Evolutionary conservation across 2,888 invertebrate genomes (phyloP).

Genomic region (Plagodis dolabraria): DNA sequence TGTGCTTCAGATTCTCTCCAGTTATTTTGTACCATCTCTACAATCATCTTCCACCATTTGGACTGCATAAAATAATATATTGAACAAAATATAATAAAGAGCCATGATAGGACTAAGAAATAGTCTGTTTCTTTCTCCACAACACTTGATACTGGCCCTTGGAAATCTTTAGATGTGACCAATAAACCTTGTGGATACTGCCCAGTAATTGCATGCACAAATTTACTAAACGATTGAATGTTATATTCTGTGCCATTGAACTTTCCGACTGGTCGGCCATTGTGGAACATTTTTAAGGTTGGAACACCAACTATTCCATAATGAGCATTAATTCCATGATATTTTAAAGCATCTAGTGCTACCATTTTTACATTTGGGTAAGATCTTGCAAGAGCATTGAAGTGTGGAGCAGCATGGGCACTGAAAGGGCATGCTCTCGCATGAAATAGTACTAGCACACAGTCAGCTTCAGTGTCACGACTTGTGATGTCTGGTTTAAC

Average conservation of each 20-base stretch:
- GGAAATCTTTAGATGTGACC: conserved; percentile 90
- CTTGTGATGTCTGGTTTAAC: conserved; percentile 87
- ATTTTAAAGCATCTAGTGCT: conserved; percentile 94
- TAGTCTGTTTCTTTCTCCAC: conserved; percentile 92
- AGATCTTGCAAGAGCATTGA: conserved; percentile 94
- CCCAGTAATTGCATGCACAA: conserved; percentile 91
- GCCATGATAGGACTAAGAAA: conserved; percentile 93
- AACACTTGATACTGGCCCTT: conserved; percentile 92
- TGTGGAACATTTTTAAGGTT: conserved; percentile 94
- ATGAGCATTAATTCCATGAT: conserved; percentile 94
- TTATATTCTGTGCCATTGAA: conserved; percentile 93
- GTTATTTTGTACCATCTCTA: conserved; percentile 93
- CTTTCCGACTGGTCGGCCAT: conserved; percentile 93
- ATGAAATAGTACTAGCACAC: conserved; percentile 94
- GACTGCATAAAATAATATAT: conserved; percentile 91
- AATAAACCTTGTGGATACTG: conserved; percentile 86
- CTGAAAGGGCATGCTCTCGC: conserved; percentile 96
- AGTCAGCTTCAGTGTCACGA: conserved; percentile 86
- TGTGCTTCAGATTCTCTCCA: conserved; percentile 95
- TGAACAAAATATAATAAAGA: conserved; percentile 90
- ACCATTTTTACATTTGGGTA: conserved; percentile 95
- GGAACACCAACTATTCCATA: conserved; percentile 97
- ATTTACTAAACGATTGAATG: conserved; percentile 91
- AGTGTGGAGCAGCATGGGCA: conserved; percentile 94
- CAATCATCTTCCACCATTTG: conserved; percentile 90